Evolutionary conservation across 2,888 invertebrate genomes (phyloP).

Genomic region (Phanerotoma sp.): DNA sequence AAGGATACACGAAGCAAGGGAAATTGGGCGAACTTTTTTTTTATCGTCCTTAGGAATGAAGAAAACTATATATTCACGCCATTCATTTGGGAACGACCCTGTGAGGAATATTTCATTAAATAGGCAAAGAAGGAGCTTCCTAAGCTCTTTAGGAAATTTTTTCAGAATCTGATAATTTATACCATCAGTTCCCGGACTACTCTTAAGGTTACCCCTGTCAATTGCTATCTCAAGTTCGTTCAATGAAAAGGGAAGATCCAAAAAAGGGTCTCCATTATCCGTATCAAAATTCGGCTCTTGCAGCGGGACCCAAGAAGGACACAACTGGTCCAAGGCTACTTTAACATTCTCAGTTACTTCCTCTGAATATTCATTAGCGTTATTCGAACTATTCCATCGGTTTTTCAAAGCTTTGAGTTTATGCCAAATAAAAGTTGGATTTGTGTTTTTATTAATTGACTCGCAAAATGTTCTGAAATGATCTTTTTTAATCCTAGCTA

Average conservation of each 20-base stretch:
- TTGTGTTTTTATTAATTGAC: background rate
- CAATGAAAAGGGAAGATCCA: background rate
- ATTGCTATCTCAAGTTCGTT: background rate
- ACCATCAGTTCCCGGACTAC: slow-evolving; percentile 10
- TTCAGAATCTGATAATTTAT: slow-evolving; percentile 13
- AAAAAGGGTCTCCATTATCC: background rate
- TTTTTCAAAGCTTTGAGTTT: slow-evolving; percentile 15
- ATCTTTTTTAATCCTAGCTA: slow-evolving; percentile 9
- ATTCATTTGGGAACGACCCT: slow-evolving; percentile 19
- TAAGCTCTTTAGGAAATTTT: background rate
- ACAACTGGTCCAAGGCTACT: background rate
- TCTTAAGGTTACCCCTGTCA: background rate
- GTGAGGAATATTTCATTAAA: slow-evolving; percentile 10
- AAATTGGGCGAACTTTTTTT: slow-evolving; percentile 21
- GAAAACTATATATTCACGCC: slow-evolving; percentile 25
- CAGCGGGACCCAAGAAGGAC: background rate
- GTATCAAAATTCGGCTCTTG: background rate
- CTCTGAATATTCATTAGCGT: background rate
- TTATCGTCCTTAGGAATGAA: slow-evolving; percentile 29
- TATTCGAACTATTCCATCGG: too few species aligned
- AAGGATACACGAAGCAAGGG: slow-evolving; percentile 12
- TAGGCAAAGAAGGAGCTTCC: background rate
- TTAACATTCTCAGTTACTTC: background rate
- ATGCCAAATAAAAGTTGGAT: slow-evolving; percentile 10
- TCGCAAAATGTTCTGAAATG: slow-evolving; percentile 10